phyloP scores from a whole-genome alignment of 2,797 vertebrate species.

The Vireo griseus region DNA sequence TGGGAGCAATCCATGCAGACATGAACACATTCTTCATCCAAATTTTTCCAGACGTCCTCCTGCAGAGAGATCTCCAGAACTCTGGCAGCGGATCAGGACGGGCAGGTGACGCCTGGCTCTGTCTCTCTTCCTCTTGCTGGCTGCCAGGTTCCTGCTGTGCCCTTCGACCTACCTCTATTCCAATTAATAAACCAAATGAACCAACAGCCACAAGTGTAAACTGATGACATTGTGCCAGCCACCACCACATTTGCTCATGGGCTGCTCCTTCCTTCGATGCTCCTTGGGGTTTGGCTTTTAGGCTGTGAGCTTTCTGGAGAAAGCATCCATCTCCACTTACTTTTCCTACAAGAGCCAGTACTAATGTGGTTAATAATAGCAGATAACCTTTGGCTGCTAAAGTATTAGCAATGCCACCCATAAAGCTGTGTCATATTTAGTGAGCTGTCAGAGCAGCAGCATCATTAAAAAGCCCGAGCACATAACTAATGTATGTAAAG shows the following conservation, averaged over 20 bases:
- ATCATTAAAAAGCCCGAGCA: constrained; percentile 57
- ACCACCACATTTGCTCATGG: not conserved
- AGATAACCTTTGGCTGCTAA: constrained; percentile 5
- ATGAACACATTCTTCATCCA: not conserved
- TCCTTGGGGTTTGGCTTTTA: not conserved
- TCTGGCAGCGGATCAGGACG: not conserved
- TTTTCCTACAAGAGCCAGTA: not conserved
- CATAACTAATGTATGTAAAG: constrained; percentile 52
- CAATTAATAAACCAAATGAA: constrained; percentile 38
- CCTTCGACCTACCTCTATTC: not conserved
- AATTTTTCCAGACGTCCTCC: not conserved
- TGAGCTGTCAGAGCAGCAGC: constrained; percentile 52
- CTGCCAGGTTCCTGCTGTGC: constrained; percentile 36
- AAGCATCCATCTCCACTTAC: not conserved
- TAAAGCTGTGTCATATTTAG: constrained; percentile 54
- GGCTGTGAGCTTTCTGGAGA: not conserved
- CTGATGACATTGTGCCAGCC: not conserved
- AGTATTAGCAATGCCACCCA: constrained; percentile 9
- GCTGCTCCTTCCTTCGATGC: not conserved
- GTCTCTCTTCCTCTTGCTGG: not conserved
- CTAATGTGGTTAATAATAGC: constrained; percentile 7
- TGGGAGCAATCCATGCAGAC: not conserved
- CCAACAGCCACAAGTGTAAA: not conserved
- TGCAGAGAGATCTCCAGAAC: not conserved
- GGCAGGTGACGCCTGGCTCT: not conserved